phyloP scores from a whole-genome alignment of 1,140 invertebrate genomes.

The Bemisia tabaci region DNA sequence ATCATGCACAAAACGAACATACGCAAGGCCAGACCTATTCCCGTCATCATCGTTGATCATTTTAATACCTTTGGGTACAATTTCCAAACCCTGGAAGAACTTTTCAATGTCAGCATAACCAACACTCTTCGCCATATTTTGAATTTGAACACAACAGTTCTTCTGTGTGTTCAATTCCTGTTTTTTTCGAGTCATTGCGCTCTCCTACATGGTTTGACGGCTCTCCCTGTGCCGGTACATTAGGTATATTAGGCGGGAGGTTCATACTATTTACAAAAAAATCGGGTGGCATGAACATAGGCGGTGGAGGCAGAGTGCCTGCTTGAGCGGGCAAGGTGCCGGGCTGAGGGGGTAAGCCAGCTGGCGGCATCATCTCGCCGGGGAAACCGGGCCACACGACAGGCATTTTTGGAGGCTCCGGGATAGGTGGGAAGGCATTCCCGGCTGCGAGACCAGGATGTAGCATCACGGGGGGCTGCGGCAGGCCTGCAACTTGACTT shows the following conservation, averaged over 20 bases:
- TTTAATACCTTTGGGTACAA: constrained; percentile 71
- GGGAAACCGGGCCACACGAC: not conserved
- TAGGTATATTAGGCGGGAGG: too few relatives aligned
- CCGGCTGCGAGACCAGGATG: not conserved
- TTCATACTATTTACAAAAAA: constrained; percentile 1
- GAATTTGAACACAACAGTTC: constrained; percentile 46
- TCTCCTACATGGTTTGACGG: too few relatives aligned
- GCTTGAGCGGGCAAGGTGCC: not conserved
- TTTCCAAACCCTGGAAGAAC: constrained; percentile 62
- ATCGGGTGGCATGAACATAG: constrained; percentile 1
- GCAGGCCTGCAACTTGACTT: too few relatives aligned
- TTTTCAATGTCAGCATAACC: constrained; percentile 63
- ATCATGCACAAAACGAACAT: constrained; percentile 54
- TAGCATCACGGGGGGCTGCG: not conserved
- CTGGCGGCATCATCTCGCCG: not conserved
- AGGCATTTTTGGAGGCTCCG: not conserved
- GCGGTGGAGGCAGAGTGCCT: not conserved
- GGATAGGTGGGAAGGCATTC: not conserved
- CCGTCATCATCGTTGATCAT: constrained; percentile 67
- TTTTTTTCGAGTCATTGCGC: not conserved
- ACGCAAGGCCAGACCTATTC: constrained; percentile 60
- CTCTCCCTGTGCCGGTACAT: too few relatives aligned
- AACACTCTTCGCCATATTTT: constrained; percentile 47
- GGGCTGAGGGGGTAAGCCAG: too few relatives aligned
- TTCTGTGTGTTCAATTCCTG: not conserved